Evolutionary conservation across 1,140 invertebrate genomes (phyloP), one percentile per base, ranked within the genome.

Genomic region (Limonius californicus): DNA sequence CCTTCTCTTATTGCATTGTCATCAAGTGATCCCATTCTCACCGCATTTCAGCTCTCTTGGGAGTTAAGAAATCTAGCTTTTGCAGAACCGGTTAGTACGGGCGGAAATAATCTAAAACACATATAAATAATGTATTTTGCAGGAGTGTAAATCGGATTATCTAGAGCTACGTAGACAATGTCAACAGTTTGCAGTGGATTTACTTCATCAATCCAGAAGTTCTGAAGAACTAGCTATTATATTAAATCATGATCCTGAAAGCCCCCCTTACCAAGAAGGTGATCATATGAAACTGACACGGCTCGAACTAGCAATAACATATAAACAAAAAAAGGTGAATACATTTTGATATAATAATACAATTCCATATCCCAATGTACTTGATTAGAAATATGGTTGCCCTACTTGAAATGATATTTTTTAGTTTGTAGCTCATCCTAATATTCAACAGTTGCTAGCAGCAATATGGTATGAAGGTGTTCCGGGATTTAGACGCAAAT

Each of bases 391-490:
- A 27, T 27, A 27, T 27, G 23, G 23, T n/a, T n/a, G n/a, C n/a
- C n/a, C n/a, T n/a, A n/a, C n/a, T n/a, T 6, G 27, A 12, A 39
- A 39, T 39, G n/a, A 6, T 27, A 12, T 39, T 39, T 71, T 72
- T 32, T 77, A 92, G 89, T 96, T 96, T 74, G 92, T 97, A 18
- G 87, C 92, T n/a, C 93, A 96, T 79, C 89, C 94, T 11, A 94
- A 92, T 74, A 90, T 95, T 66, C 94, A 97, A 75, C 93, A 95
- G 77, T 79, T 95, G n/a, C 76, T 97, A 53, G 89, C 91, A 0
- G 84, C 91, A 3, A 89, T 97, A 65, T 97, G 94, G 94, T 96
- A 95, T 74, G 90, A 95, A 72, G 93, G 90, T 0, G 84, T 95
- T 11, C 92, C 92, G 1, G 91, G 92, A 8, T 95, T 95, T 76